Base-by-base conservation (phyloP, 2,888 invertebrate species). In the Neoscelio sp. region DNA sequence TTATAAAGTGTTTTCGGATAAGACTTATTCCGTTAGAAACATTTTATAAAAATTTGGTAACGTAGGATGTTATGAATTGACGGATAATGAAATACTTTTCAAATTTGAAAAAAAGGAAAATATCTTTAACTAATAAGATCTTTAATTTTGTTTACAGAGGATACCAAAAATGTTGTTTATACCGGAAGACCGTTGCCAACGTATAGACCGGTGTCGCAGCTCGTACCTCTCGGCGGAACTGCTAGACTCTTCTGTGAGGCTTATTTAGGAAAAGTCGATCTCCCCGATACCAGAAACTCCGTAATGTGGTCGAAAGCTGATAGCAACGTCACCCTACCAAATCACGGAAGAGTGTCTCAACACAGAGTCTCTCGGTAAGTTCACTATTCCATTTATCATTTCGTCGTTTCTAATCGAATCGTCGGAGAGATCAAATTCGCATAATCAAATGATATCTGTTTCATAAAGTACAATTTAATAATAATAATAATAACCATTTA, bases 181-280 rank as follows among this genome's bases (percentile, higher is more conserved):
- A 89, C 89, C 38, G 91, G 91, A 12, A 86, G 87, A 30, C 91
- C 91, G 15, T 82, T 91, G 90, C 92, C 80, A 7, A 95, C 95
- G 84, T 95, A 94, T 90, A 92, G 92, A 81, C 94, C 95, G 8
- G 91, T 92, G 81, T 93, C 95, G 84, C 93, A 94, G 89, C 92
- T 93, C 90, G 93, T 93, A 67, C 92, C 92, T 67, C 91, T 94
- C 74, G 95, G 94, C 5, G 92, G 92, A 67, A 90, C 92, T n/a
- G 91, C 94, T 26, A 92, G 95, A 60, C 91, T 95, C 50, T 95
- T 94, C 91, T 95, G 96, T 90, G 96, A 95, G 91, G 95, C 95
- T 44, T 95, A 95, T 86, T 93, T 95, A 68, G 95, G 95, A 93
- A 92, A 94, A 92, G 93, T 94, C 12, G 93, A 94, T 86, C 90